These are phyloP conservation scores for Pristiophorus japonicus DNA, from an alignment of 2,113 vertebrate species.

Conservation along the genomic window DNA sequence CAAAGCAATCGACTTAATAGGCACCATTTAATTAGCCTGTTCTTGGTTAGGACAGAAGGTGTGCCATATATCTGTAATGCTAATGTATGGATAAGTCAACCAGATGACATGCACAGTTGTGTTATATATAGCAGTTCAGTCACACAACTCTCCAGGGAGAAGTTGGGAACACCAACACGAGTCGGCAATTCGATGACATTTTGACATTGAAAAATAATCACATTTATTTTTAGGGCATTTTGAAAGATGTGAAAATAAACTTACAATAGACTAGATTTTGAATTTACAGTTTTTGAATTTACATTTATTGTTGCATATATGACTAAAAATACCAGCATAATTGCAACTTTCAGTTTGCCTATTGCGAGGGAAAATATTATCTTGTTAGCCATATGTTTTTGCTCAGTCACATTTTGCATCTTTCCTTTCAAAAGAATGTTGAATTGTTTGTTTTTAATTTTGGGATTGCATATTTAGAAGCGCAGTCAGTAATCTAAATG, in stretches of 20 bases:
- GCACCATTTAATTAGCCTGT: not conserved
- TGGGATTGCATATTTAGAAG: not conserved
- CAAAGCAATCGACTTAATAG: not conserved
- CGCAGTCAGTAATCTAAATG: not conserved
- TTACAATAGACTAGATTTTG: not conserved
- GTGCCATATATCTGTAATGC: not conserved
- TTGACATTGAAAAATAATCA: not conserved
- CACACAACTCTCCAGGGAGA: not conserved
- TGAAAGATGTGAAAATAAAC: not conserved
- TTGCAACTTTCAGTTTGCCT: not conserved
- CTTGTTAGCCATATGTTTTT: not conserved
- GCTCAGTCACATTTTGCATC: not conserved
- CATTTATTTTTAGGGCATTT: not conserved
- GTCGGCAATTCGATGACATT: not conserved
- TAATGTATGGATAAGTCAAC: not conserved
- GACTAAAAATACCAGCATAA: not conserved
- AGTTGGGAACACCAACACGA: not conserved
- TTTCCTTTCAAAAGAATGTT: not conserved
- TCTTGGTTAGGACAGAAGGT: not conserved
- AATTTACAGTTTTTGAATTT: not conserved
- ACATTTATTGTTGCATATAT: not conserved
- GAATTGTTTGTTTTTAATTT: not conserved
- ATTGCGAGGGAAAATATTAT: not conserved
- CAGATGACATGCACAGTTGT: not conserved
- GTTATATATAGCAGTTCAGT: not conserved